Evolutionary conservation across 2,888 invertebrate species (phyloP), one percentile per base, ranked within the genome.

Genomic region (Macrosoma leucophasiata): DNA sequence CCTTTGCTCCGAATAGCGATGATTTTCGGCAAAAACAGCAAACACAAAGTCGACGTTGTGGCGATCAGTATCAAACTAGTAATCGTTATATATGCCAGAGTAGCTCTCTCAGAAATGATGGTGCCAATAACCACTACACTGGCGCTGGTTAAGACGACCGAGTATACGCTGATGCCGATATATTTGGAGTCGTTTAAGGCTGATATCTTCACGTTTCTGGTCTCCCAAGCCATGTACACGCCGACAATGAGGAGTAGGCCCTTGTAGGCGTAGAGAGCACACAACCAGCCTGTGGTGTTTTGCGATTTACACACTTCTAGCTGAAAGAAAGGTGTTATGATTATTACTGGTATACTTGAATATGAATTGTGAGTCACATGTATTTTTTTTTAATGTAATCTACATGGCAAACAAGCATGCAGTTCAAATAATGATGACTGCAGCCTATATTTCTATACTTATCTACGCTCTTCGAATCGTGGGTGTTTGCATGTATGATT

Each of bases 141-240:
- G 5, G 92, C 90, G 50, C 94, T 94, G 26, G 93, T 93, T 44
- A 96, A 93, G 29, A 96, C 95, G 1, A 95, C 95, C 29, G 91
- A 94, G 60, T 97, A 96, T 1, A 96, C 96, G 52, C 94, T 95
- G 68, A 96, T 91, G 7, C 94, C 96, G 50, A 97, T 96, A 71
- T 96, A 95, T 63, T 95, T 94, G 3, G 96, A 96, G 76, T 97
- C 96, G 75, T 96, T 96, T 13, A 97, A 78, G 0, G 94, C 95
- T 8, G 95, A 92, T 52, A 96, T 94, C 78, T 96, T 95, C 13
- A 97, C 95, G 67, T 93, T 91, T 30, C 94, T 88, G 6, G 96
- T 97, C 79, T 96, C 95, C 96, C 96, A 96, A 1, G 96, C 96
- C 96, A 96, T 96, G 78, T 95, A 96, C 3, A 95, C 92, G 0